These are phyloP conservation scores for Ctenomys sociabilis DNA, from an alignment of 2,113 vertebrate species.

Conservation along the genomic window DNA sequence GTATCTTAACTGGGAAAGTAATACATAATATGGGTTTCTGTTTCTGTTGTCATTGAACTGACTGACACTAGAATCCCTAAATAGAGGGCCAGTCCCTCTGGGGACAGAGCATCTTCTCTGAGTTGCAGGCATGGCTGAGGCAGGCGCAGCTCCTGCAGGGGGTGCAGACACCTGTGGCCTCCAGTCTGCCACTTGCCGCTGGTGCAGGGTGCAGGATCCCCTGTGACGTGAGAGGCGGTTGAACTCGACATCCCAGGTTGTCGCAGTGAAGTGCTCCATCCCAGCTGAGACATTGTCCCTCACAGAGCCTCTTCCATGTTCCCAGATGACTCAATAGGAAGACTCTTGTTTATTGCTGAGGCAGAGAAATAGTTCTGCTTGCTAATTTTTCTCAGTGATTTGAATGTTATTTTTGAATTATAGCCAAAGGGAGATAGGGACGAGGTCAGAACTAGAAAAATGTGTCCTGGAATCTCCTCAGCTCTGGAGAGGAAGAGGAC, in stretches of 20 bases:
- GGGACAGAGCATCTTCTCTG: background rate
- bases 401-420: constrained; percentile 36
- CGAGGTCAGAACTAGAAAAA: background rate
- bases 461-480: background rate
- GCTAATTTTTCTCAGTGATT: constrained; percentile 27
- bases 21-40: rapidly evolving
- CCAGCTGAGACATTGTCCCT: rapidly evolving
- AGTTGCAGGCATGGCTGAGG: rapidly evolving
- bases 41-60: background rate
- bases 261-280: rapidly evolving
- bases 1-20: background rate
- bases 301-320: rapidly evolving
- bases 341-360: background rate
- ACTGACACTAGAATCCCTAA: no score
- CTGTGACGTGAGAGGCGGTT: rapidly evolving
- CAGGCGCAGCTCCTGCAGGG: rapidly evolving
- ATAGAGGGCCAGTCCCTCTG: background rate
- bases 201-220: rapidly evolving
- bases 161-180: rapidly evolving
- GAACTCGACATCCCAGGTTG: rapidly evolving
- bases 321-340: background rate
- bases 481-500: background rate
- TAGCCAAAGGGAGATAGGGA: constrained; percentile 1
- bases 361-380: background rate
- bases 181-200: rapidly evolving